Evolutionary conservation across 35 echinoderm and acorn worm species (phyloP).

Genomic region (Hemicentrotus pulcherrimus): DNA sequence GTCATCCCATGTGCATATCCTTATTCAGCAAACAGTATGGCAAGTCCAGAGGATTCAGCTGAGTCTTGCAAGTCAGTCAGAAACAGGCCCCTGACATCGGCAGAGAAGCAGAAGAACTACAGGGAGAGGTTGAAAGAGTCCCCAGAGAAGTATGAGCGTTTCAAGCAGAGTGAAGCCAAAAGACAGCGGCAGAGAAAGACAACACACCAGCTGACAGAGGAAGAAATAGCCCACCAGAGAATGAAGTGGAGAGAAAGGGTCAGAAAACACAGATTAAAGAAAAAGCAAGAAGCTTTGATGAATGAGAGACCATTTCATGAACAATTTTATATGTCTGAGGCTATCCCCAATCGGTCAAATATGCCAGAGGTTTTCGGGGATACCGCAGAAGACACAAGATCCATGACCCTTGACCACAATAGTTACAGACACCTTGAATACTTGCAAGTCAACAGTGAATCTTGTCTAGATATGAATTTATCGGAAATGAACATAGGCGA

Average conservation of each 20-base stretch:
- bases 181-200: neutral
- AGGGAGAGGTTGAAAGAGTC: conserved; percentile 14
- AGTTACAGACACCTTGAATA: neutral
- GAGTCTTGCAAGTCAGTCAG: neutral
- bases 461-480: neutral
- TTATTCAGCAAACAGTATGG: neutral
- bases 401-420: neutral
- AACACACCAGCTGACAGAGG: neutral
- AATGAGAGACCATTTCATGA: neutral
- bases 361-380: neutral
- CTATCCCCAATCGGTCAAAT: neutral
- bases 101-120: conserved; percentile 32
- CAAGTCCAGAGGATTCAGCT: neutral
- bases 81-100: conserved; percentile 20
- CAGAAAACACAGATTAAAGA: neutral
- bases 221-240: conserved; percentile 28
- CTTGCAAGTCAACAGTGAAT: neutral
- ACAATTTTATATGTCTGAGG: neutral
- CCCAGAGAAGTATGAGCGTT: conserved; percentile 15
- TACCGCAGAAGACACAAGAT: neutral
- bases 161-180: neutral
- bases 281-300: neutral
- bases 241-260: neutral
- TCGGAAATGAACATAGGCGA: neutral
- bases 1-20: neutral